Conservation (phyloP, 2,113 vertebrate species). For the Potamarius usumacintae region DNA sequence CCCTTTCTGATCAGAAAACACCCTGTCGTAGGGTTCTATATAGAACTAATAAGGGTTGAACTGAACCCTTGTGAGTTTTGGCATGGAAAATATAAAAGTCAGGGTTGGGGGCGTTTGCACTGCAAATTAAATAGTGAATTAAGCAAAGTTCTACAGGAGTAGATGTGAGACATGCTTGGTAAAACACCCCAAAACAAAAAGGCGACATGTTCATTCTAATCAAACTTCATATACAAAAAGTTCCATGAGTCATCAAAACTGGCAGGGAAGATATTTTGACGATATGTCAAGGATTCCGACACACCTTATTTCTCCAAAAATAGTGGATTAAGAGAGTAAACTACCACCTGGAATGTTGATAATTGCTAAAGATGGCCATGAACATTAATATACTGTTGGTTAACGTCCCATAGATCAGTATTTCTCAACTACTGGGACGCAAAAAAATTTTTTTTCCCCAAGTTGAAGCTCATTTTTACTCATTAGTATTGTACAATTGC, state of each 20-base stretch:
- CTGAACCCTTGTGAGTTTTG: background rate
- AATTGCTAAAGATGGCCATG: background rate
- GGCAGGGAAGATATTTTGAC: conserved; percentile 27
- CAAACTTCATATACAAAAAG: background rate
- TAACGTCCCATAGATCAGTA: no score
- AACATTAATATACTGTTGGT: background rate
- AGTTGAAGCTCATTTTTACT: no score
- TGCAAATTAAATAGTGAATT: no score
- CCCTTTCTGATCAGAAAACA: background rate
- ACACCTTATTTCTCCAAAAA: conserved; percentile 56
- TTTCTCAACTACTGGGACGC: no score
- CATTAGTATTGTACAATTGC: no score
- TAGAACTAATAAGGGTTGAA: background rate
- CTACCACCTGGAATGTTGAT: background rate
- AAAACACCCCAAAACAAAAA: no score
- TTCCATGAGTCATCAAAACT: conserved; percentile 33
- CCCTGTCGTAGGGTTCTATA: background rate
- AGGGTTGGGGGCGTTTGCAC: no score
- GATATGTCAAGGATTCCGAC: conserved; percentile 63
- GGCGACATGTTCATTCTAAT: background rate
- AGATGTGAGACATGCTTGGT: no score
- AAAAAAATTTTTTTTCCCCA: no score
- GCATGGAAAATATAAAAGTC: background rate
- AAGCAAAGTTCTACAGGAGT: no score
- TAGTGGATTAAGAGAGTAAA: background rate